Evolutionary conservation across 1,140 invertebrate species (phyloP), one percentile per base, ranked within the genome.

Genomic region (Pseudomyrmex gracilis): DNA sequence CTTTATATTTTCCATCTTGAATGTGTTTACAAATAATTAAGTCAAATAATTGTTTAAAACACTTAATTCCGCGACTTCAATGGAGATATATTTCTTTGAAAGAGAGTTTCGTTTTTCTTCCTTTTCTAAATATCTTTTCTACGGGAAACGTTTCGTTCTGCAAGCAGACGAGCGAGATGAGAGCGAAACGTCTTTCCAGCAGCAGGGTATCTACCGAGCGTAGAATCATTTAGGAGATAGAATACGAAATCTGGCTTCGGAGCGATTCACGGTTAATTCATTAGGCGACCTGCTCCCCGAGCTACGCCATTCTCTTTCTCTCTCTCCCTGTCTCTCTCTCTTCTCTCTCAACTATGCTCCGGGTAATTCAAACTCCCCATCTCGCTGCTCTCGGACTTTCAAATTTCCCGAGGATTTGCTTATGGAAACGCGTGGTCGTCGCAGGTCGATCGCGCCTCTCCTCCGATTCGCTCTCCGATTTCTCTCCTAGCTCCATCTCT

Each of bases 401-500:
- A 82, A 82, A 82, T 82, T 73, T 82, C 71, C 78, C 47, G 70
- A 73, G 70, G 78, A 82, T 82, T 74, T 63, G 70, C 78, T 82
- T 82, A 82, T 82, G 78, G 78, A 74, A 82, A 74, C 45, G 70
- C 70, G 49, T 22, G 57, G 68, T 68, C 68, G 24, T n/a, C 34
- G 68, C 45, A 20, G 78, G 58, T 82, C 70, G 78, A 61, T 82
- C 45, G 61, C 47, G 73, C 45, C 9, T 34, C 34, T 34, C 34
- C 34, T 34, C 15, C 60, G 47, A 24, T 77, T 67, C 73, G 49
- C 43, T 58, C 53, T 53, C 34, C 34, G 34, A 34, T 34, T 34
- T 34, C 34, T 1, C 34, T 34, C 34, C 34, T 34, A 4, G 34
- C 34, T 53, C 22, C 49, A n/a, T 17, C 61, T 20, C 47, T 82